Base-by-base conservation (phyloP, 2,113 vertebrate species). In the Amblyornis subalaris region DNA sequence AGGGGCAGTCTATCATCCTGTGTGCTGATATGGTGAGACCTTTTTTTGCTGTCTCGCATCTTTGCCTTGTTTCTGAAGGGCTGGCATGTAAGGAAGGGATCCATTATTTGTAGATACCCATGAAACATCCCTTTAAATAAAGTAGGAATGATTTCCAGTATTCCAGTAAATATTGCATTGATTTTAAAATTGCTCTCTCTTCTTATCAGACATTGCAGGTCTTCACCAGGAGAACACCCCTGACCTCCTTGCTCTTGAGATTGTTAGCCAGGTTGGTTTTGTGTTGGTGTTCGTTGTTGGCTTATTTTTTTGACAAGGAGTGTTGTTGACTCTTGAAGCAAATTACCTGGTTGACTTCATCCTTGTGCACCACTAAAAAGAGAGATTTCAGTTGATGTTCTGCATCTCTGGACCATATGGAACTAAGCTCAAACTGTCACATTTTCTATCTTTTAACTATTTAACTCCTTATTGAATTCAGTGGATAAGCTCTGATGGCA, bases 1-100 rank as follows among this genome's bases (percentile, higher is more conserved):
- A 98, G 97, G 97, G 82, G 96, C 97, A 96, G 97, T 98, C 98
- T 97, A 98, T 98, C 98, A 98, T 96, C 93, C 96, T 88, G 88
- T 91, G 95, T 97, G 98, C 97, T 98, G 98, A 98, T 98, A 95
- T 93, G 95, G 92, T 96, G 95, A 95, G 95, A 85, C 86, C 85
- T 95, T 96, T 96, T 95, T 95, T 93, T 96, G 94, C 97, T 95
- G 95, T 92, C 96, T 97, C 54, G 10, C 79, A 67, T 96, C 92
- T 96, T 96, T 94, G 81, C 90, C 91, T 93, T 93, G 88, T 93
- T 93, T 97, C 92, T 67, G 79, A 95, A 95, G 92, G 93, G 78
- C 90, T 80, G 51, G 29, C 66, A 47, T 8, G 51, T 83, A 95
- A 96, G 78, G 69, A 85, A 88, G 64, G 54, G 11, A 45, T 89